Base-by-base conservation (phyloP, 2,113 vertebrate genomes). In the Acanthisitta chloris region DNA sequence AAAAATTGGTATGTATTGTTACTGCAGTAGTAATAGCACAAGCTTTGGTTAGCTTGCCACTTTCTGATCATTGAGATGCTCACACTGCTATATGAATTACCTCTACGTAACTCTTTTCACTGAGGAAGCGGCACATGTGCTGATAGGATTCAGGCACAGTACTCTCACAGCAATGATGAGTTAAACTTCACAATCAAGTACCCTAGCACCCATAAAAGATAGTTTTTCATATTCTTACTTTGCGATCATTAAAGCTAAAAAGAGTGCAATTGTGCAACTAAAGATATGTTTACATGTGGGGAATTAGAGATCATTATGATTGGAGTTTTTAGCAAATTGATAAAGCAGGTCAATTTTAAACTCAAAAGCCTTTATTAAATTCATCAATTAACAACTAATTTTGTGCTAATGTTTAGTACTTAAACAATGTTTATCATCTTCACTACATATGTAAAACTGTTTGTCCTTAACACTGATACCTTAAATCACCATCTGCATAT, bases 321-420 rank as follows among this genome's bases (percentile, higher is more conserved):
- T 54, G 40, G 21, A 73, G 3, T 23, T 94, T 83, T 77, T 70
- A 86, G 45, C 71, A 86, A 43, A 23, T 54, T 90, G 48, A 88
- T 65, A 86, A 80, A 83, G 25, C 17, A 65, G 43, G 12, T 14
- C 31, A 65, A 88, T 92, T 88, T 90, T 85, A 82, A 72, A 71
- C 62, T 80, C 36, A 24, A 91, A 88, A 88, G 10, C 14, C 19
- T 90, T 90, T 92, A 77, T 91, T 94, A 91, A 91, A 80, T 88
- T 86, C 2, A 72, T 85, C 76, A 26, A 83, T 95, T 94, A 94
- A 48, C 33, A 86, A n/a, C n/a, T 86, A 5, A 48, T 80, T 95
- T 92, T 77, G n/a, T 72, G 43, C 42, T 88, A 79, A 54, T 24
- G 4, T 6, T 54, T 84, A 55, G 36, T 59, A n/a, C 28, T 82